phyloP scores from a whole-genome alignment of 2,113 vertebrate species.

The Platichthys flesus region DNA sequence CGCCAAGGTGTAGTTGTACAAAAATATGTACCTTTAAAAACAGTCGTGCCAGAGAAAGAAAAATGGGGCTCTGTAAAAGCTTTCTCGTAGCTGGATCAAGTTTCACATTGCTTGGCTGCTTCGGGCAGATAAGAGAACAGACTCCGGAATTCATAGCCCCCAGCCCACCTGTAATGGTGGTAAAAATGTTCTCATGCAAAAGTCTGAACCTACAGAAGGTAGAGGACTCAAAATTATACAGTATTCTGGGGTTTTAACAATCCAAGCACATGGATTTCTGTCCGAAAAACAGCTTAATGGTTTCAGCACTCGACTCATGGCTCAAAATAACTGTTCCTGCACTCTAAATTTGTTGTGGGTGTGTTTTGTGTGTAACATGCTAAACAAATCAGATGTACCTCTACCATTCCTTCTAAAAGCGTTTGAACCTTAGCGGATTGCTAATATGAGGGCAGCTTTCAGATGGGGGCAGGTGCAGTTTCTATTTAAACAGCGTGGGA shows the following conservation, averaged over 20 bases:
- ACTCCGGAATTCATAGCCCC: constrained; percentile 57
- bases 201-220: too few species aligned
- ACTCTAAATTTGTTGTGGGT: background rate
- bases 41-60: constrained; percentile 41
- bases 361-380: background rate
- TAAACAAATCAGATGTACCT: too few species aligned
- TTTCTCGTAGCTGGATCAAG: constrained; percentile 53
- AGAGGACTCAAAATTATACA: too few species aligned
- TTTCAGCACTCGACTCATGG: background rate
- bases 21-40: constrained; percentile 27
- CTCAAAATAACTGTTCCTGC: background rate
- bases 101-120: constrained; percentile 71
- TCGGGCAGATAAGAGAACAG: constrained; percentile 56
- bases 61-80: constrained; percentile 42
- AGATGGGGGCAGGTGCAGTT: background rate
- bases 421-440: too few species aligned
- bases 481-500: background rate
- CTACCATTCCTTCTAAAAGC: too few species aligned
- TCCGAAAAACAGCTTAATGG: background rate
- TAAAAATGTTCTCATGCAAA: constrained; percentile 13
- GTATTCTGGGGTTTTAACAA: too few species aligned
- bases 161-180: constrained; percentile 41
- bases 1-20: constrained; percentile 5
- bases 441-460: background rate
- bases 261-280: too few species aligned